Evolutionary conservation across 2,888 invertebrate genomes (phyloP).

Genomic region (Alloscopus bannaensis): DNA sequence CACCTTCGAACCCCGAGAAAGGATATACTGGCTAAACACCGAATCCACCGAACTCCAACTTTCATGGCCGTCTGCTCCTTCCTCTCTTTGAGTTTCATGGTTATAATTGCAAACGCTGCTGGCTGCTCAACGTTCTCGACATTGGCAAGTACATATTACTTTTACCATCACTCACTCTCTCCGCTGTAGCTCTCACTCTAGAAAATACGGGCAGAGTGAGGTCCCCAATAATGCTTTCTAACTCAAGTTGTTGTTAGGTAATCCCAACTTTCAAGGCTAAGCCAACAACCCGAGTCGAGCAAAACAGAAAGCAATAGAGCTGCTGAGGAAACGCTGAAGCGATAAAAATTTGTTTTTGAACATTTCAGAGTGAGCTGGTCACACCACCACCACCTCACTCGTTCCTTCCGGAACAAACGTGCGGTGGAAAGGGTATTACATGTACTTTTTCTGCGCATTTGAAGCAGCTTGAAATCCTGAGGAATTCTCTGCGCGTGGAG

Average conservation of each 20-base stretch:
- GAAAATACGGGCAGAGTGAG: background rate
- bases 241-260: too few species aligned
- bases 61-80: background rate
- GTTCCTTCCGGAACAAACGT: background rate
- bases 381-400: background rate
- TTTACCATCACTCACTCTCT: constrained; percentile 1
- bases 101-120: background rate
- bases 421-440: background rate
- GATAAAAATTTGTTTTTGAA: background rate
- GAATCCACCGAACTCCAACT: background rate
- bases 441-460: constrained; percentile 8
- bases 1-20: constrained; percentile 13
- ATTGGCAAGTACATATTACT: constrained; percentile 7
- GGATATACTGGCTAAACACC: background rate
- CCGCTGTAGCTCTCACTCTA: constrained; percentile 9
- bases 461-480: background rate
- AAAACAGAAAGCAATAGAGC: too few species aligned
- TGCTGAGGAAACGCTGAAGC: too few species aligned
- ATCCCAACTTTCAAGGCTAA: constrained; percentile 59
- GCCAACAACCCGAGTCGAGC: constrained; percentile 33
- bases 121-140: background rate
- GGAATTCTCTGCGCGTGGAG: too few species aligned
- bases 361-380: background rate
- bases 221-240: background rate
- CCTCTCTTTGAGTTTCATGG: background rate